Conservation (phyloP, 2,888 invertebrate genomes). For the Argynnis bischoffii region DNA sequence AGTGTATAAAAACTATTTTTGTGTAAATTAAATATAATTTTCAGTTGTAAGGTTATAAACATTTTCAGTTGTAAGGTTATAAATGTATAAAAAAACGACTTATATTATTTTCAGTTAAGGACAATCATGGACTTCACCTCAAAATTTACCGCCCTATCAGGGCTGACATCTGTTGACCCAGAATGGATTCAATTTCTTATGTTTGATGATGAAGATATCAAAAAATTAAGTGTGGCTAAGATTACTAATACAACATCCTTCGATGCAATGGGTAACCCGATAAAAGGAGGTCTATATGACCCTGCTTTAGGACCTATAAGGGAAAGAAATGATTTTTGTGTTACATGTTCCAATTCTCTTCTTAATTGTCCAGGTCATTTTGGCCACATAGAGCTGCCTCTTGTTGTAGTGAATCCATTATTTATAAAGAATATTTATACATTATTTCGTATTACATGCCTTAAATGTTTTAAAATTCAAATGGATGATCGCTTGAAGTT, state of each 20-base stretch:
- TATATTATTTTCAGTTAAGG: slow-evolving; percentile 27
- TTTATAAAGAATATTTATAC: slow-evolving; percentile 88
- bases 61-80: slow-evolving; percentile 8
- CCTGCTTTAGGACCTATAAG: slow-evolving; percentile 87
- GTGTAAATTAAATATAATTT: background rate
- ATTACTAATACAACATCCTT: slow-evolving; percentile 90
- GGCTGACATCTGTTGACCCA: slow-evolving; percentile 66
- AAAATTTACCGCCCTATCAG: slow-evolving; percentile 53
- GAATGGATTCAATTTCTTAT: slow-evolving; percentile 84
- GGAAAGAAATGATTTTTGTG: slow-evolving; percentile 87
- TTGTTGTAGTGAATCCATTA: slow-evolving; percentile 95
- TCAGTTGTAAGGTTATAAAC: slow-evolving; percentile 5
- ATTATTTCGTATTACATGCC: slow-evolving; percentile 86
- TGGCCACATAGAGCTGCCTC: slow-evolving; percentile 95
- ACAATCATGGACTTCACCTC: slow-evolving; percentile 61
- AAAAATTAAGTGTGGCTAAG: slow-evolving; percentile 90
- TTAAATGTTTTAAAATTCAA: slow-evolving; percentile 87
- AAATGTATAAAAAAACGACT: background rate
- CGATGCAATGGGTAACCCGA: slow-evolving; percentile 91
- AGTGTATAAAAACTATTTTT: background rate
- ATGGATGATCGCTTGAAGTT: slow-evolving; percentile 75
- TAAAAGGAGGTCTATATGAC: slow-evolving; percentile 95
- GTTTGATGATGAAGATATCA: slow-evolving; percentile 89
- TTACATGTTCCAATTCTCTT: slow-evolving; percentile 88
- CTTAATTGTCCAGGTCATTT: slow-evolving; percentile 94